Base-by-base conservation (phyloP, 2,888 invertebrate genomes). In the Gonocerus acuteangulatus region DNA sequence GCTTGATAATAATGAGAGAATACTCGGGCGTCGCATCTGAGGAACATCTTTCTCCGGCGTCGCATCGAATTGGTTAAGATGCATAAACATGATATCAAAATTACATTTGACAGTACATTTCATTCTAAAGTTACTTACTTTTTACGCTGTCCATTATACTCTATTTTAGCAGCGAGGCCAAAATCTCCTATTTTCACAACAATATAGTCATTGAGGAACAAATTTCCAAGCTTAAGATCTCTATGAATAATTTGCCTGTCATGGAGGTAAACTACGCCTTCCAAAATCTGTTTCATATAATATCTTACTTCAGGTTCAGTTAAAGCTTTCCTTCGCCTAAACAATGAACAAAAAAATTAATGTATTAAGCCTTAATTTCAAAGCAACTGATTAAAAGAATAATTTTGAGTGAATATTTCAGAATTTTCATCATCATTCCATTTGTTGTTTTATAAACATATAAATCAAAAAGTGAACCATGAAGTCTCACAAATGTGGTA, bases 141-240 rank as follows among this genome's bases (percentile, higher is more conserved):
- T 74, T 86, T 87, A 47, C 85, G 74, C 72, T 85, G 83, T 71
- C 93, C 95, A 70, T 91, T 91, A 76, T 82, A 92, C 73, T 93
- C 92, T 68, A 99, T 84, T 71, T 82, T 85, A 11, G 99, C 95
- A 13, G 99, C 99, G 63, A 99, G 78, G 42, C 99, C 99, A 77
- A 99, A 99, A 76, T 99, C 99, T 61, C 99, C 99, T 67, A 99
- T 94, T 77, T 99, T 99, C 11, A 93, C 88, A 73, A 89, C 86
- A 70, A 95, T 80, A 59, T 91, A 85, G 73, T 95, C 93, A 72
- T 96, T 94, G 32, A 99, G 81, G 75, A 99, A 99, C 48, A 99
- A 79, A 77, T 99, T 99, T 39, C 97, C 99, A 36, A 99, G 81
- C 74, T 99, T 99, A 60, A 99, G 78, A 78, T 99, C 99, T 49